Evolutionary conservation across 2,888 invertebrate genomes (phyloP).

Genomic region (Cerastis rubricosa): DNA sequence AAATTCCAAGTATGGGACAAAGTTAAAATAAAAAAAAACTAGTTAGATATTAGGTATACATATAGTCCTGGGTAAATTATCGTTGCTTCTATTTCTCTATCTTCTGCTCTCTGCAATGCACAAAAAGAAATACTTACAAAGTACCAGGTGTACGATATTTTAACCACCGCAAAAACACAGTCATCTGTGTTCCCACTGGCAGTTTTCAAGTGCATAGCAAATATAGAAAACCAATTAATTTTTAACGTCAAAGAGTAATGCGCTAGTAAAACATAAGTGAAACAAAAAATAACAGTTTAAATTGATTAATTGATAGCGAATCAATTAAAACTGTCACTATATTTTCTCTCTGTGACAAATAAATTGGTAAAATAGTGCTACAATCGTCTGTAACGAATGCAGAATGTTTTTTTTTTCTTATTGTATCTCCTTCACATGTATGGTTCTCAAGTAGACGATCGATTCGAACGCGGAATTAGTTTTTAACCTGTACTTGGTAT

Average conservation of each 20-base stretch:
- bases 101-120: too few species aligned
- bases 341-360: neutral
- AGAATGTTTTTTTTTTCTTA: too few species aligned
- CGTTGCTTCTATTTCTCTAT: too few species aligned
- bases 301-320: neutral
- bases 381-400: neutral
- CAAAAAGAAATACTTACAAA: too few species aligned
- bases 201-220: neutral
- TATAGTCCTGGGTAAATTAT: too few species aligned
- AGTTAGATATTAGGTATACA: too few species aligned
- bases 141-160: neutral
- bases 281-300: neutral
- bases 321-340: conserved; percentile 3
- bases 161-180: neutral
- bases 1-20: too few species aligned
- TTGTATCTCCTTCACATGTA: too few species aligned
- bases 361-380: neutral
- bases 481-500: too few species aligned
- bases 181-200: neutral
- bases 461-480: too few species aligned
- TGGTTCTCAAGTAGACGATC: too few species aligned
- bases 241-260: neutral
- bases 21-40: too few species aligned
- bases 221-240: neutral
- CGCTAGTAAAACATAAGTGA: neutral